Base-by-base conservation (phyloP, 1,140 invertebrate species). In the Drosophila kikkawai region DNA sequence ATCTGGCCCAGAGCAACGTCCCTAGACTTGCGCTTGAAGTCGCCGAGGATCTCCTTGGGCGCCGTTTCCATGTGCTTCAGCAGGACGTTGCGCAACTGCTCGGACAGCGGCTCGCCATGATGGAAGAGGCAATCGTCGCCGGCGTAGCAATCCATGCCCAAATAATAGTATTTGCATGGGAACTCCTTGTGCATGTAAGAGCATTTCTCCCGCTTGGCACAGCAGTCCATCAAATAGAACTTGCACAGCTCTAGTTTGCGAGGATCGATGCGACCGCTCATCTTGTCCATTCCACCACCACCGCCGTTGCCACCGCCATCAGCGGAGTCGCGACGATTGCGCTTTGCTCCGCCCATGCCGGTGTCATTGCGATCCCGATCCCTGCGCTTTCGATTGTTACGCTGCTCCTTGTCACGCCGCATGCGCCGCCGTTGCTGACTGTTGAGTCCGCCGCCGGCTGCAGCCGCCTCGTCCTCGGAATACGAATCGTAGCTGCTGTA, bases 181-280 rank as follows among this genome's bases (percentile, higher is more conserved):
- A 99, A 99, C 92, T 99, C 98, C 80, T 96, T 96, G 94, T 99
- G 98, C 96, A 99, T 97, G 91, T 98, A 99, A 4, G 98, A 94
- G 94, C 98, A 99, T 93, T 98, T 98, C 75, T 98, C 97, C 75
- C 97, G 95, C 94, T 99, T 99, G 9, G 97, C 97, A 94, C 98
- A 99, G 92, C 97, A 98, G 63, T 98, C 97, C 95, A 97, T 98
- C 44, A 99, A 93, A 93, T 99, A 99, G 94, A 99, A 99, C 94
- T 99, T 99, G 93, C 98, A 99, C 0, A 99, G 93, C 93, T 99
- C 98, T 94, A 98, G 95, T 94, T 98, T 99, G 64, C 97, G 95
- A 2, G 96, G 96, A 51, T 96, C 94, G 3, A 39, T 13, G n/a
- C 58, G 95, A 95, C 82, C 97, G 96, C 93, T 7, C 22, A 22